Base-by-base conservation (phyloP, 2,888 invertebrate species). In the Phortica magna region DNA sequence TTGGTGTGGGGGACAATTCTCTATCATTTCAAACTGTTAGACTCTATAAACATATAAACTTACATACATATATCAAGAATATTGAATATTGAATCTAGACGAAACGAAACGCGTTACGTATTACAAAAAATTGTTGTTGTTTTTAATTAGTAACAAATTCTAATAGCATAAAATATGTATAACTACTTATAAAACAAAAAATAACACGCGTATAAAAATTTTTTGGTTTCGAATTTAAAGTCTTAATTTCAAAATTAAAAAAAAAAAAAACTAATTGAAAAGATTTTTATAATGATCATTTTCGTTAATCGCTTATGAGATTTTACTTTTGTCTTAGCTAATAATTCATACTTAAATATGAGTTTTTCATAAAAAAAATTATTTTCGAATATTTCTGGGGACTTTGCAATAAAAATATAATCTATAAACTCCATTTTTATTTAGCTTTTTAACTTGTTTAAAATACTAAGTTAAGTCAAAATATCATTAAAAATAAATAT, bases 71-170 rank as follows among this genome's bases (percentile, higher is more conserved):
- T 48, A 48, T 12, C 31, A 59, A 59, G 7, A 2, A 59, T 19
- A 59, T 9, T 59, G 7, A 2, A 59, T 19, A 59, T 9, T 59
- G 59, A 59, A 59, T n/a, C 17, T 59, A 59, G 59, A 12, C 59
- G 19, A 59, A 59, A 59, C n/a, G 41, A 14, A 41, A 65, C 5
- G 41, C 65, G 12, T n/a, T 71, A 71, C 53, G n/a, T 68, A 75
- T 75, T 64, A 76, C 71, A 12, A 61, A 31, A 75, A 61, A 75
- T 71, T 55, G 39, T 55, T 70, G 22, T 53, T 55, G 70, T 59
- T 72, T 3, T 72, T 39, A 41, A 59, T 53, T 59, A 19, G 53
- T 57, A 31, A 55, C n/a, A 55, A 41, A 48, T 14, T 31, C 31
- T 31, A 31, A 31, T 31, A 31, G 31, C 31, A 31, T 31, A 31